phyloP scores from a whole-genome alignment of 1,140 invertebrate genomes.

The Xylocopa sonorina region DNA sequence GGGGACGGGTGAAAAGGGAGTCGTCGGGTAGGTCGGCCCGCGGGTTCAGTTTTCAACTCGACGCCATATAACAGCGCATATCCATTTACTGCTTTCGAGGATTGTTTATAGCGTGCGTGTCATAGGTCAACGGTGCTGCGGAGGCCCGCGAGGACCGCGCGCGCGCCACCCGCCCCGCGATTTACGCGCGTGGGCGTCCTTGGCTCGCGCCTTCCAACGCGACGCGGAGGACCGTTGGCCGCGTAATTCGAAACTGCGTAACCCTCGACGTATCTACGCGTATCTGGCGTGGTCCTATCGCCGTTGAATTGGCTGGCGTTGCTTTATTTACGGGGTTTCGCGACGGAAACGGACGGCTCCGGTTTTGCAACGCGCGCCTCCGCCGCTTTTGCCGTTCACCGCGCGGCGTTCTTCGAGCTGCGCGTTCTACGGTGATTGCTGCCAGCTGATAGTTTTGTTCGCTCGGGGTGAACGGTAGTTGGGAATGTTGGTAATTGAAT shows the following conservation, averaged over 20 bases:
- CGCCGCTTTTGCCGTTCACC: no score
- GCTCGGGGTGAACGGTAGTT: not conserved
- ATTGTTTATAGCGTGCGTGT: slow-evolving; percentile 73
- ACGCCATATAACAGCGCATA: slow-evolving; percentile 65
- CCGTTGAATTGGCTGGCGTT: slow-evolving; percentile 28
- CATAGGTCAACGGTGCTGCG: slow-evolving; percentile 61
- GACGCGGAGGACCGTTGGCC: not conserved
- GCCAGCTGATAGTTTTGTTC: not conserved
- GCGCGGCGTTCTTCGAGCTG: no score
- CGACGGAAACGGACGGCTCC: slow-evolving; percentile 7
- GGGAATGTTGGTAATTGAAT: not conserved
- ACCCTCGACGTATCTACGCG: slow-evolving; percentile 38
- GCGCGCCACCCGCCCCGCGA: slow-evolving; percentile 48
- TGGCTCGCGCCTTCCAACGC: slow-evolving; percentile 17
- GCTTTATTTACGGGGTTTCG: slow-evolving; percentile 31
- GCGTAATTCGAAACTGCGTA: slow-evolving; percentile 45
- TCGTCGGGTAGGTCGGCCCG: not conserved
- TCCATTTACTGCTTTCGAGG: slow-evolving; percentile 68
- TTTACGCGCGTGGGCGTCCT: slow-evolving; percentile 41
- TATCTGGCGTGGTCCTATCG: slow-evolving; percentile 32
- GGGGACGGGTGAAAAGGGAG: not conserved
- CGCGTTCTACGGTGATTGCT: no score
- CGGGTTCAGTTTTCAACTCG: slow-evolving; percentile 68
- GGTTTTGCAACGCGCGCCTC: no score
- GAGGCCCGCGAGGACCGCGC: slow-evolving; percentile 44